Percentiles rank a stretch among this genome's conserved stretches.
Evolutionary conservation across 2,888 invertebrate genomes (phyloP).

Genomic region (Drosophila birchii): DNA sequence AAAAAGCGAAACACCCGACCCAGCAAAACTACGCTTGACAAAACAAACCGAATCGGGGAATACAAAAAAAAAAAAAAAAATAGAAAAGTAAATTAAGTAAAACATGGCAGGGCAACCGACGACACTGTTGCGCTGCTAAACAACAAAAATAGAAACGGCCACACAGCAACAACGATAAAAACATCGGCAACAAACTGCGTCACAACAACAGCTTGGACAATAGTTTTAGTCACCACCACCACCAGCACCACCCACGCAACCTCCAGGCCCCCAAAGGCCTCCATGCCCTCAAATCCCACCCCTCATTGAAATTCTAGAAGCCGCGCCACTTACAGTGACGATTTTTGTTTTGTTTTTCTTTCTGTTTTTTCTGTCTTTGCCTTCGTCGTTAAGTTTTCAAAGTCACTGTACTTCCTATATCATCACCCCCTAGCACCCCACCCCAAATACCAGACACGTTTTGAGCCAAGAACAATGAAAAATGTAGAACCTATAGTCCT

Average conservation of each 20-base stretch:
- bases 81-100: slow-evolving; percentile 38
- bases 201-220: slow-evolving; percentile 39
- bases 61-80: not conserved
- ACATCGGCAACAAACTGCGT: slow-evolving; percentile 37
- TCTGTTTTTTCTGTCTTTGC: slow-evolving; percentile 5
- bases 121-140: slow-evolving; percentile 41
- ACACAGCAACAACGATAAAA: slow-evolving; percentile 30
- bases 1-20: not conserved
- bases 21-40: slow-evolving; percentile 34
- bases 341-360: slow-evolving; percentile 13
- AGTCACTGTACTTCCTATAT: slow-evolving; percentile 11
- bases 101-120: slow-evolving; percentile 36
- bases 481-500: not conserved
- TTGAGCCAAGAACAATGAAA: slow-evolving; percentile 10
- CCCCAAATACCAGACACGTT: not conserved
- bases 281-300: slow-evolving; percentile 1
- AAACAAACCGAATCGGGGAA: slow-evolving; percentile 36
- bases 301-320: slow-evolving; percentile 39
- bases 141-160: slow-evolving; percentile 7
- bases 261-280: not conserved
- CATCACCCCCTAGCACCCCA: too few relatives aligned
- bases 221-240: slow-evolving; percentile 32
- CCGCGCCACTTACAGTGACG: slow-evolving; percentile 37
- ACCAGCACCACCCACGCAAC: slow-evolving; percentile 8
- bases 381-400: slow-evolving; percentile 24